phyloP scores from a whole-genome alignment of 2,113 vertebrate species.

The Oreotragus oreotragus region DNA sequence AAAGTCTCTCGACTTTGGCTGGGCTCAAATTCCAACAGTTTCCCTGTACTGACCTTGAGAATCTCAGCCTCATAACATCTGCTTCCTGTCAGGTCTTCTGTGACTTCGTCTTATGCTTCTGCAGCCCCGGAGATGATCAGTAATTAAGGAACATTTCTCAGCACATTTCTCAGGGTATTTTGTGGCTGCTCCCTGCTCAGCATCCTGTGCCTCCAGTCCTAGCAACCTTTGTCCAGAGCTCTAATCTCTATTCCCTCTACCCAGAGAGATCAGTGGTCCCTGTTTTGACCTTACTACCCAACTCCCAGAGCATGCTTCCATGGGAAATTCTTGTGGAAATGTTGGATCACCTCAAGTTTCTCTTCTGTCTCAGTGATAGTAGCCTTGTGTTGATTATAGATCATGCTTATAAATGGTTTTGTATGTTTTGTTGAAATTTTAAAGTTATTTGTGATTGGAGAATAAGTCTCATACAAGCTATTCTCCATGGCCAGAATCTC shows the following conservation, averaged over 20 bases:
- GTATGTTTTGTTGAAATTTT: not conserved
- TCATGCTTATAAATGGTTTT: not conserved
- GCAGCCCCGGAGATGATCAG: not conserved
- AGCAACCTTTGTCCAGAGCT: not conserved
- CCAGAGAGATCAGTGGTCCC: not conserved
- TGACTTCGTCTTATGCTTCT: not conserved
- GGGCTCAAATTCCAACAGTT: not conserved
- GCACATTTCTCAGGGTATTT: not conserved
- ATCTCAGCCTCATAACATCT: not conserved
- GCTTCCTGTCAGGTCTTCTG: not conserved
- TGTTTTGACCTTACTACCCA: not conserved
- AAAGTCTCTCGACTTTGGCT: not conserved
- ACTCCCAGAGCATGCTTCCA: not conserved
- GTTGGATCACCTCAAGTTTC: not conserved
- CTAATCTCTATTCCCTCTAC: not conserved
- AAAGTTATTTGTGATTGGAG: not conserved
- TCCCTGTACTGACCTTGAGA: not conserved
- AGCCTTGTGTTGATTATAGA: not conserved
- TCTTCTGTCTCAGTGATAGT: not conserved
- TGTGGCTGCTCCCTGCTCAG: not conserved
- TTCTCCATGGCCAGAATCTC: not conserved
- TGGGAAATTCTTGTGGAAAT: not conserved
- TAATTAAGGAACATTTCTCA: not conserved
- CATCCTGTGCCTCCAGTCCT: not conserved
- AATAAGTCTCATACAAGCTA: not conserved